Evolutionary conservation across 2,888 invertebrate genomes (phyloP).

Genomic region (Drosophila melanosoma): DNA sequence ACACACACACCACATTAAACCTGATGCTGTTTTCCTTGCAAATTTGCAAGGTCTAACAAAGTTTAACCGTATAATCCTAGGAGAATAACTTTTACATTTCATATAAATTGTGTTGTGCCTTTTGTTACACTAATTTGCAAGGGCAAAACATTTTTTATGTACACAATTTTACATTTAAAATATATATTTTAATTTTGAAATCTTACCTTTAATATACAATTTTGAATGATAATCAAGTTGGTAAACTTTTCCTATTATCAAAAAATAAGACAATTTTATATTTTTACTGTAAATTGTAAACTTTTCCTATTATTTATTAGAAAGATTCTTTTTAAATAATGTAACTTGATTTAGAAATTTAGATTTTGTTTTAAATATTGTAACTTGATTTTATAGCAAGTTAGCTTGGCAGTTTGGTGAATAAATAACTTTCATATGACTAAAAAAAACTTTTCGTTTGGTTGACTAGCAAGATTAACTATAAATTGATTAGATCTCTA

Average conservation of each 20-base stretch:
- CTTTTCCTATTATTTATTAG: neutral
- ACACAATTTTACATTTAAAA: neutral
- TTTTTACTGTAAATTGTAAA: neutral
- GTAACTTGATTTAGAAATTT: neutral
- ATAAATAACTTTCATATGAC: neutral
- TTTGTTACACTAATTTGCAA: slow-evolving; percentile 22
- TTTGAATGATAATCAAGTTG: neutral
- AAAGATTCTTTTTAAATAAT: too few relatives aligned
- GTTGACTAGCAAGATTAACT: neutral
- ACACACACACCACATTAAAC: slow-evolving; percentile 4
- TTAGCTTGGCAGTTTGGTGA: fast-evolving
- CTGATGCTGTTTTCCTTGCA: slow-evolving; percentile 9
- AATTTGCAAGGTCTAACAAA: slow-evolving; percentile 29
- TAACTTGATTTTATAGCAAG: too few relatives aligned
- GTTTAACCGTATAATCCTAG: slow-evolving; percentile 10
- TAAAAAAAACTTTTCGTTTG: neutral
- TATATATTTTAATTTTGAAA: neutral
- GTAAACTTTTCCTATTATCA: neutral
- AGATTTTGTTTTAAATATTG: too few relatives aligned
- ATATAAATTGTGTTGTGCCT: slow-evolving; percentile 24
- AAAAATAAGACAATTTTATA: neutral
- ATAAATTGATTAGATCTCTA: neutral
- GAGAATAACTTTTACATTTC: slow-evolving; percentile 34
- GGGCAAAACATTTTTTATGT: neutral
- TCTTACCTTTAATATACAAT: neutral